phyloP scores from a whole-genome alignment of 2,113 vertebrate species.

The Falco punctatus region DNA sequence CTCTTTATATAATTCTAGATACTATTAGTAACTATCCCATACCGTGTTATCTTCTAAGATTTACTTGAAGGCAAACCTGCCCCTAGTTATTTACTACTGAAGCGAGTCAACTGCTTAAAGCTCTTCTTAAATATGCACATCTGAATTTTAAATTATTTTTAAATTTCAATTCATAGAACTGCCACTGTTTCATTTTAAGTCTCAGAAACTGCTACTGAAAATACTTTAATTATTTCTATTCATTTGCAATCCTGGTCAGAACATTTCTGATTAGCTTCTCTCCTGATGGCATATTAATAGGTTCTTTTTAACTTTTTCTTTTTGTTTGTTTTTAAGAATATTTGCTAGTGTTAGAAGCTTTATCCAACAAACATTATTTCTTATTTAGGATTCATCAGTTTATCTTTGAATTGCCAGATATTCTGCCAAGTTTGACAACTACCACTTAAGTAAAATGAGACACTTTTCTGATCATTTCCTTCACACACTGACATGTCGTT shows the following conservation, averaged over 20 bases:
- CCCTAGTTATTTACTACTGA: background rate
- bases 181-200: background rate
- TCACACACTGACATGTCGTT: background rate
- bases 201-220: background rate
- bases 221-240: background rate
- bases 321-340: background rate
- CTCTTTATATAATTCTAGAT: background rate
- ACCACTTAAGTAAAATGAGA: background rate
- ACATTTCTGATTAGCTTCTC: background rate
- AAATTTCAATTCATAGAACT: background rate
- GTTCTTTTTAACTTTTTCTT: background rate
- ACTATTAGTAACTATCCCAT: background rate
- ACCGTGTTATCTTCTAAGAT: background rate
- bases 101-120: background rate
- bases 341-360: background rate
- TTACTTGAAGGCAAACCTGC: background rate
- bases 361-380: background rate
- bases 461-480: background rate
- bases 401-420: background rate
- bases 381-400: background rate
- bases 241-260: background rate
- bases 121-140: background rate
- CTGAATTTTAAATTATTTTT: background rate
- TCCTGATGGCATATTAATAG: background rate
- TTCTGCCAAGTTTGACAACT: background rate